Evolutionary conservation across 2,888 invertebrate species (phyloP).

Genomic region (Megamerina dolium): DNA sequence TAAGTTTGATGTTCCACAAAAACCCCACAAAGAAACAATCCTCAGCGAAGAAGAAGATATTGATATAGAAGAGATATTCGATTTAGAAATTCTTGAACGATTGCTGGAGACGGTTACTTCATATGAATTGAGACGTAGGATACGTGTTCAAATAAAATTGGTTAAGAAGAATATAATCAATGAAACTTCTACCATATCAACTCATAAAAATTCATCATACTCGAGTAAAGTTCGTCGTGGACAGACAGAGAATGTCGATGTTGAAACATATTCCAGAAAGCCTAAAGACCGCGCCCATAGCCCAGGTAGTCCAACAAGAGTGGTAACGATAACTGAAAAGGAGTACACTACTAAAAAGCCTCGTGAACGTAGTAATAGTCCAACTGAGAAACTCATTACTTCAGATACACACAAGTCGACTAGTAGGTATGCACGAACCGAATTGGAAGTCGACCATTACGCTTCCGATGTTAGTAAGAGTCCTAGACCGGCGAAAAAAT

Average conservation of each 20-base stretch:
- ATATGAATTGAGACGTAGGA: conserved; percentile 71
- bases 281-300: conserved; percentile 16
- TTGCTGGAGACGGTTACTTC: conserved; percentile 69
- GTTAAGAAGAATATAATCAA: conserved; percentile 62
- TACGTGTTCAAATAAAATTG: conserved; percentile 69
- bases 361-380: conserved; percentile 10
- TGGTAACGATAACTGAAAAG: conserved; percentile 1
- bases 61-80: conserved; percentile 68
- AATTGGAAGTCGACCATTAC: conserved; percentile 25
- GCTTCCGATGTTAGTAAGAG: conserved; percentile 3
- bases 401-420: conserved; percentile 1
- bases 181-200: conserved; percentile 23
- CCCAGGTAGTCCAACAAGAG: conserved; percentile 2
- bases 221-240: conserved; percentile 16
- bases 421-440: conserved; percentile 13
- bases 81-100: conserved; percentile 63
- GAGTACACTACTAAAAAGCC: conserved; percentile 26
- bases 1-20: conserved; percentile 65
- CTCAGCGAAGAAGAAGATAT: conserved; percentile 48
- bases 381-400: too few relatives aligned
- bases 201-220: conserved; percentile 15
- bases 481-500: neutral
- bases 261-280: conserved; percentile 1
- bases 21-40: conserved; percentile 53
- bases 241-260: conserved; percentile 18